phyloP scores from a whole-genome alignment of 1,140 invertebrate genomes.

The Thaumetopoea pityocampa region DNA sequence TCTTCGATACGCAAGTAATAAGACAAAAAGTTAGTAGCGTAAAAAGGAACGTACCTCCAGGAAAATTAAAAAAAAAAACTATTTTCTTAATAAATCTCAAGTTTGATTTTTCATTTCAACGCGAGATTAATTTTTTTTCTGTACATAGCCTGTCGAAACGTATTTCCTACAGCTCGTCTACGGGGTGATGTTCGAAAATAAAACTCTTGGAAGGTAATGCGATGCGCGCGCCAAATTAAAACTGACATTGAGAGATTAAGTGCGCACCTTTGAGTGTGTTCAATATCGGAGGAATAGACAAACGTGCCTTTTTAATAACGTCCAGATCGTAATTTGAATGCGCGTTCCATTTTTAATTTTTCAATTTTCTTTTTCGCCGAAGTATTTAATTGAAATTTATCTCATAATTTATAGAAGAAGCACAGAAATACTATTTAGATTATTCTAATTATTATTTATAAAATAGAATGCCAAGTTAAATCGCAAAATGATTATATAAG shows the following conservation, averaged over 20 bases:
- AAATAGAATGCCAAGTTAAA: no score
- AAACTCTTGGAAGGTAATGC: slow-evolving; percentile 66
- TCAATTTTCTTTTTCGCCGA: slow-evolving; percentile 6
- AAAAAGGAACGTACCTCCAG: no score
- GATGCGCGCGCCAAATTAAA: slow-evolving; percentile 66
- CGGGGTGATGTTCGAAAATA: slow-evolving; percentile 53
- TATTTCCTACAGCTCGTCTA: slow-evolving; percentile 50
- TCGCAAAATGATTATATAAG: no score
- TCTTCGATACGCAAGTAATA: no score
- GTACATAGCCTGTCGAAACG: slow-evolving; percentile 48
- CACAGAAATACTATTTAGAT: no score
- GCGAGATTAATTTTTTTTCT: slow-evolving; percentile 35
- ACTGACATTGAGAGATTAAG: slow-evolving; percentile 73
- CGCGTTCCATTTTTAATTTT: slow-evolving; percentile 7
- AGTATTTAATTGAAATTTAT: no score
- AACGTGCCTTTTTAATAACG: slow-evolving; percentile 46
- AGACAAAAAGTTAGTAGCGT: no score
- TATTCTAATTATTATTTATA: no score
- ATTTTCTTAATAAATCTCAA: slow-evolving; percentile 3
- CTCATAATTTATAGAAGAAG: no score
- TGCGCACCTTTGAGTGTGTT: slow-evolving; percentile 52
- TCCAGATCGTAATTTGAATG: slow-evolving; percentile 26
- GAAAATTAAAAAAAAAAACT: background rate
- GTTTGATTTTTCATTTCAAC: slow-evolving; percentile 32
- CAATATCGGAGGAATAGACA: slow-evolving; percentile 38